Percentiles rank a stretch among this genome's conserved stretches.
Evolutionary conservation across 2,113 vertebrate species (phyloP).

Genomic region (Macquaria ambigua): DNA sequence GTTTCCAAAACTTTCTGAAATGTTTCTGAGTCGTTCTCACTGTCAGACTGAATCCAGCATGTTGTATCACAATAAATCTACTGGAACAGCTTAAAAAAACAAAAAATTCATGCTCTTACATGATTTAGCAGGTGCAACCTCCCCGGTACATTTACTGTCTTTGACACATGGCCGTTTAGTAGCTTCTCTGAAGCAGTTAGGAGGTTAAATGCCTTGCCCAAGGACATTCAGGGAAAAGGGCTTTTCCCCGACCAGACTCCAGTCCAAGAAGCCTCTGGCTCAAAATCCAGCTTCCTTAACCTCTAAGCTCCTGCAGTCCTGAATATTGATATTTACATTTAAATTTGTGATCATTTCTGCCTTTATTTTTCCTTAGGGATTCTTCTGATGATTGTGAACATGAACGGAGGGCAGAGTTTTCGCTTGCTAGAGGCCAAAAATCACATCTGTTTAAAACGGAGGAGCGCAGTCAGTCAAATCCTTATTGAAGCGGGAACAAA

Average conservation of each 20-base stretch:
- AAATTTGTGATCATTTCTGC: constrained; percentile 30
- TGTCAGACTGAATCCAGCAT: no score
- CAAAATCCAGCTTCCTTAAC: constrained; percentile 26
- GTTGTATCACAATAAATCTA: no score
- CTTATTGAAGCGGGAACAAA: constrained; percentile 77
- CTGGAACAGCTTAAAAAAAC: no score
- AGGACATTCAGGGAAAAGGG: constrained; percentile 15
- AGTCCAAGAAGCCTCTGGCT: constrained; percentile 22
- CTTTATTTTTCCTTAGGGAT: neutral
- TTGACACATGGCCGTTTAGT: constrained; percentile 14
- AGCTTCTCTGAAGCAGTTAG: constrained; percentile 2
- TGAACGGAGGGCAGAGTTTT: constrained; percentile 34
- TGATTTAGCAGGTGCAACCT: neutral
- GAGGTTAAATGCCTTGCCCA: constrained; percentile 47
- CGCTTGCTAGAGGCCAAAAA: constrained; percentile 62
- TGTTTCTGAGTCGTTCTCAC: no score
- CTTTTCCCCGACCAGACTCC: constrained; percentile 6
- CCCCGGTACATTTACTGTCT: neutral
- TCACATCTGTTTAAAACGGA: constrained; percentile 68
- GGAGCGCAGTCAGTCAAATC: constrained; percentile 67
- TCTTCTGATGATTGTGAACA: constrained; percentile 22
- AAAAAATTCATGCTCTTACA: neutral
- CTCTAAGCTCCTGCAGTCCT: neutral
- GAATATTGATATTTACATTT: constrained; percentile 31
- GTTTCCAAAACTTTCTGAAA: no score